phyloP scores from a whole-genome alignment of 1,140 invertebrate genomes.

The Drosophila novamexicana region DNA sequence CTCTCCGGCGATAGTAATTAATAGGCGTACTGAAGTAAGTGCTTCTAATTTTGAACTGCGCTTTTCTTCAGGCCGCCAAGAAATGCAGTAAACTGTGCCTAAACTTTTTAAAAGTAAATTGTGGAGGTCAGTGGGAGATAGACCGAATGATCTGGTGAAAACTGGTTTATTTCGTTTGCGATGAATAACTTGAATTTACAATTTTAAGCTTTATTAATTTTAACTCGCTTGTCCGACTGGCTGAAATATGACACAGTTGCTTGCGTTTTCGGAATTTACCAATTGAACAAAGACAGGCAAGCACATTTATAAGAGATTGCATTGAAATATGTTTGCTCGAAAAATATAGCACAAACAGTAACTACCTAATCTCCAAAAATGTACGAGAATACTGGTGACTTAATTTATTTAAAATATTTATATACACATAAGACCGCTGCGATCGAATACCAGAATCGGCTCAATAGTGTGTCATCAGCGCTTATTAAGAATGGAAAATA shows the following conservation, averaged over 20 bases:
- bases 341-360: not conserved
- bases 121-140: slow-evolving; percentile 65
- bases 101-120: slow-evolving; percentile 50
- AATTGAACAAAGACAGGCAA: not conserved
- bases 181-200: slow-evolving; percentile 57
- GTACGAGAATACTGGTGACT: too few relatives aligned
- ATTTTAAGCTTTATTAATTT: slow-evolving; percentile 34
- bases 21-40: slow-evolving; percentile 1
- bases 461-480: too few relatives aligned
- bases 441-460: too few relatives aligned
- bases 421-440: too few relatives aligned
- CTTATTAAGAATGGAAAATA: too few relatives aligned
- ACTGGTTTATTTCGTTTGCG: slow-evolving; percentile 61
- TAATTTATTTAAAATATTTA: too few relatives aligned
- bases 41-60: slow-evolving; percentile 53
- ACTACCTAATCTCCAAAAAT: not conserved
- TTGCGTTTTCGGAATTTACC: slow-evolving; percentile 18
- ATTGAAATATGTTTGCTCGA: not conserved
- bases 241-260: slow-evolving; percentile 35
- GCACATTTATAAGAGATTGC: slow-evolving; percentile 10
- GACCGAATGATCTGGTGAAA: slow-evolving; percentile 32
- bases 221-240: not conserved
- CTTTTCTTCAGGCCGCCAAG: slow-evolving; percentile 40
- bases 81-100: slow-evolving; percentile 44
- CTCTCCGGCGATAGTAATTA: too few relatives aligned